phyloP scores from a whole-genome alignment of 1,140 invertebrate genomes.

The Drosophila kohkoa region DNA sequence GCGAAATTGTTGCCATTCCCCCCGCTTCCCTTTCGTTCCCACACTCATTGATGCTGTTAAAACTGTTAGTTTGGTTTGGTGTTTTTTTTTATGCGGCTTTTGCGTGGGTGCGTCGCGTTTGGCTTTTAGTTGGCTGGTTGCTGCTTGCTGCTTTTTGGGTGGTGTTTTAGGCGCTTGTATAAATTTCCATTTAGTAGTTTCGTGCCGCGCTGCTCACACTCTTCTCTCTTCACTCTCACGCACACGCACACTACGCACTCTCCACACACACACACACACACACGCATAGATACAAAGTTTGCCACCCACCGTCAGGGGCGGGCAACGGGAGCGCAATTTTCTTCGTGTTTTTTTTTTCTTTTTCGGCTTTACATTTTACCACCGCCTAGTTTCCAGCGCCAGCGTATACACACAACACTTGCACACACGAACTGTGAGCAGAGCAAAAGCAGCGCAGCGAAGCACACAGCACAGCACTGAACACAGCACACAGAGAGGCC shows the following conservation, averaged over 20 bases:
- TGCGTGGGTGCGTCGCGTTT: slow-evolving; percentile 62
- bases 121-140: slow-evolving; percentile 53
- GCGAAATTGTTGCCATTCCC: slow-evolving; percentile 7
- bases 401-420: slow-evolving; percentile 76
- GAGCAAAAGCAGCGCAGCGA: slow-evolving; percentile 22
- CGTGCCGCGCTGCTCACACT: slow-evolving; percentile 44
- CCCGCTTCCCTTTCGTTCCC: neutral
- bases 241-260: slow-evolving; percentile 60
- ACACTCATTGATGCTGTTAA: slow-evolving; percentile 35
- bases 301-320: slow-evolving; percentile 51
- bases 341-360: slow-evolving; percentile 68
- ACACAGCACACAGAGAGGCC: slow-evolving; percentile 34
- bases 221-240: slow-evolving; percentile 44
- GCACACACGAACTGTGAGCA: slow-evolving; percentile 52
- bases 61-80: slow-evolving; percentile 18
- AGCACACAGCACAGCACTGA: slow-evolving; percentile 15
- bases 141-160: slow-evolving; percentile 21
- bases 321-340: slow-evolving; percentile 59
- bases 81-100: slow-evolving; percentile 37
- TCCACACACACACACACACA: slow-evolving; percentile 57
- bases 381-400: slow-evolving; percentile 78
- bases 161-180: slow-evolving; percentile 58
- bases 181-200: slow-evolving; percentile 79
- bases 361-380: slow-evolving; percentile 75
- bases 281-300: slow-evolving; percentile 39